Base-by-base conservation (phyloP, 2,888 invertebrate genomes). In the Dolichomitus sp. region DNA sequence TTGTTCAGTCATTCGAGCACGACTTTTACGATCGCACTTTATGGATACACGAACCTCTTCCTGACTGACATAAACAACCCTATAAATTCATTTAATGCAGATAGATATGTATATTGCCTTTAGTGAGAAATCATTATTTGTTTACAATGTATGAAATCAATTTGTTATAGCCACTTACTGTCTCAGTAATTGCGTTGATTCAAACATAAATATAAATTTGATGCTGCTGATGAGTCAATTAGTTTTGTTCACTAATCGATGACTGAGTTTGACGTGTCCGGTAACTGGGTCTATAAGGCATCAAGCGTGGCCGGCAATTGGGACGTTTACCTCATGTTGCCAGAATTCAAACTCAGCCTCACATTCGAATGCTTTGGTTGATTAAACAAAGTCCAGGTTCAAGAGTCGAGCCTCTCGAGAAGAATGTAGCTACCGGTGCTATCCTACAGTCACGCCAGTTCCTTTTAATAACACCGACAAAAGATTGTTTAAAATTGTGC, bases 1-100 rank as follows among this genome's bases (percentile, higher is more conserved):
- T 76, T 68, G 66, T 23, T 50, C 61, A 63, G 68, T 61, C 59
- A 68, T 48, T 63, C 74, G 61, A 59, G 50, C 72, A 65, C 40
- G 66, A 79, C 57, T 79, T 63, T 63, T 45, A 66, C 27, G 37
- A 68, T 37, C 50, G 45, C 19, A 48, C 42, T 74, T 74, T 17
- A 37, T 9, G 14, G 27, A 57, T 30, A 65, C 65, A 30, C 11
- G 27, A 37, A 37, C 30, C 33, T 40, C 23, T 19, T 7, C 4
- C 14, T 42, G 14, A 42, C 37, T 52, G 23, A 33, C 42, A 7
- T n/a, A 30, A 66, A 66, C 11, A 50, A 30, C 17, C n/a, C 12
- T n/a, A 50, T 27, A 14, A 45, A 65, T 19, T 23, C 11, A 27
- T 27, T 27, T 27, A 54, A 12, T 54, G 11, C 4, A 11, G 11